Evolutionary conservation across 2,113 vertebrate genomes (phyloP).

Genomic region (Bolborhynchus lineola): DNA sequence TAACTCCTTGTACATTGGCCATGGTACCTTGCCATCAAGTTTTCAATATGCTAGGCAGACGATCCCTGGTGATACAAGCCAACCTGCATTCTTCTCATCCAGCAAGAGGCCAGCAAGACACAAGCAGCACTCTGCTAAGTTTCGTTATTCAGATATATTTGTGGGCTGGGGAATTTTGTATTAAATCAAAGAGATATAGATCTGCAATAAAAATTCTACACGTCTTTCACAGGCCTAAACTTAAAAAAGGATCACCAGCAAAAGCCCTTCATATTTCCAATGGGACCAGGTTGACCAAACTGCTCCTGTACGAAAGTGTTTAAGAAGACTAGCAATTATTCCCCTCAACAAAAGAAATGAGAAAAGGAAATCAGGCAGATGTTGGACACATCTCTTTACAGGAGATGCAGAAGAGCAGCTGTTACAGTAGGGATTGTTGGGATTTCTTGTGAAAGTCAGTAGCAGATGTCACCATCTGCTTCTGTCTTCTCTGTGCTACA

Average conservation of each 20-base stretch:
- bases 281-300: neutral
- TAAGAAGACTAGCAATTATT: neutral
- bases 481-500: neutral
- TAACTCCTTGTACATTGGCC: neutral
- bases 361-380: neutral
- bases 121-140: neutral
- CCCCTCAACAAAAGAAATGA: neutral
- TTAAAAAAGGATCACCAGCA: neutral
- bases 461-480: slow-evolving; percentile 57
- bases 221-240: neutral
- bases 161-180: neutral
- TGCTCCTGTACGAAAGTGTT: neutral
- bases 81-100: neutral
- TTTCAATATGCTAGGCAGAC: neutral
- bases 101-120: neutral
- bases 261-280: neutral
- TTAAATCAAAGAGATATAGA: neutral
- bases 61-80: neutral
- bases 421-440: neutral
- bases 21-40: neutral
- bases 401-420: slow-evolving; percentile 27
- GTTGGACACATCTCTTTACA: neutral
- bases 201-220: neutral
- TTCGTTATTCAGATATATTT: neutral
- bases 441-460: slow-evolving; percentile 28